Base-by-base conservation (phyloP, 2,888 invertebrate species). In the Leptodirus hochenwartii region DNA sequence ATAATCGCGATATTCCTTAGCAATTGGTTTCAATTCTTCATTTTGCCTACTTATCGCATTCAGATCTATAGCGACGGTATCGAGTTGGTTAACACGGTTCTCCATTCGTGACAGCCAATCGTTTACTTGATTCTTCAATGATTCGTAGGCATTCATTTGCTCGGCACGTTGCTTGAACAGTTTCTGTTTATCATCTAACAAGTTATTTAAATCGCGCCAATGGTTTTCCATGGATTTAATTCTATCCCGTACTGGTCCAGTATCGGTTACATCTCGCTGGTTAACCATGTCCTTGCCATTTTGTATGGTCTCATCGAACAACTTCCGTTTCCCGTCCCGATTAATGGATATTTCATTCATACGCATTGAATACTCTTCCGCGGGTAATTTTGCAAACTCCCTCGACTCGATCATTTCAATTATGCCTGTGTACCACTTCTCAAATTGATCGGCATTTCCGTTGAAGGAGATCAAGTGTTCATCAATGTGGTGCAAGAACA, bases 251-350 rank as follows among this genome's bases (percentile, higher is more conserved):
- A 87, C 69, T 2, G 69, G 68, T 22, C 74, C 76, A 0, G 81
- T 81, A 48, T 90, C 90, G 0, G 87, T 85, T 25, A 88, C 79
- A 46, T 90, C 88, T 41, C 85, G 81, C 59, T 81, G 77, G 6
- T 73, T 59, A 29, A 87, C 67, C 32, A 90, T 59, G 30, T 72
- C 74, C 47, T 80, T 84, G 30, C 88, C 88, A 39, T 66, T 69
- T n/a, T 69, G 66, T 5, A 88, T 64, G 36, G 81, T 74, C 38
- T 78, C 76, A 38, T 88, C 88, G 36, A 79, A 73, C 15, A 73
- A 56, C 3, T 66, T 64, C n/a, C 66, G 63, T 44, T 76, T 66
- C 33, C 46, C 49, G 24, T 56, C 54, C 9, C 55, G 43, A 36
- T 54, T 52, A 11, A 40, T 42, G 10, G 49, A 46, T 36, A 64